Conservation (phyloP, 1,140 invertebrate genomes). For the Geopemphigus sp. region DNA sequence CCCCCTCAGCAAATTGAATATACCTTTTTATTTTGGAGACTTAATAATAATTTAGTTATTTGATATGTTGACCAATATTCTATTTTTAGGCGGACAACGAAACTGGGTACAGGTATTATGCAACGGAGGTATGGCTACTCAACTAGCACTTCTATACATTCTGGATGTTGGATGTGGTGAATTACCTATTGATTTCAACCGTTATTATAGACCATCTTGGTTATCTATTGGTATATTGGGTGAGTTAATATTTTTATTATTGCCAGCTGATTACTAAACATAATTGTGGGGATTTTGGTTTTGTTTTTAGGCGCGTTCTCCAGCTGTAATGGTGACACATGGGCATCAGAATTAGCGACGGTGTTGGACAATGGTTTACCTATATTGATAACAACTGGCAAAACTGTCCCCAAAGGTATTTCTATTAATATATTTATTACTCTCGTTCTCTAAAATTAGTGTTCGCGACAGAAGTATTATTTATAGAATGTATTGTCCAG, state of each 20-base stretch:
- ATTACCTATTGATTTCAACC: slow-evolving; percentile 73
- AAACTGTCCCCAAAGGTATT: slow-evolving; percentile 72
- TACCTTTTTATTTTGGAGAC: no score
- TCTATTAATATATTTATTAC: not conserved
- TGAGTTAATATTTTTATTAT: slow-evolving; percentile 54
- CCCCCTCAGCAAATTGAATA: no score
- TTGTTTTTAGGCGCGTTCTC: slow-evolving; percentile 66
- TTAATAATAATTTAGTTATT: no score
- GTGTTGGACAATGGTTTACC: slow-evolving; percentile 70
- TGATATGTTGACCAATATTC: slow-evolving; percentile 18
- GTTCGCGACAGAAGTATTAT: not conserved
- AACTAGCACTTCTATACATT: slow-evolving; percentile 75
- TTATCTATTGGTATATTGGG: slow-evolving; percentile 75
- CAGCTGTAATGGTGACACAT: slow-evolving; percentile 86
- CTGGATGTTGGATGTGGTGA: slow-evolving; percentile 78
- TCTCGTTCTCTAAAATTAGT: not conserved
- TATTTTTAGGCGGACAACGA: slow-evolving; percentile 69
- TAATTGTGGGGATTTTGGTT: not conserved
- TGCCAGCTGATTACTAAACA: not conserved
- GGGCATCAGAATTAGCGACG: slow-evolving; percentile 85
- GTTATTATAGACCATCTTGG: slow-evolving; percentile 78
- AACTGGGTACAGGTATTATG: slow-evolving; percentile 90
- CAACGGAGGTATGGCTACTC: slow-evolving; percentile 81
- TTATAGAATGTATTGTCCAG: slow-evolving; percentile 55
- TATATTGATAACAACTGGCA: slow-evolving; percentile 72